Conservation (phyloP, 2,888 invertebrate species). For the Agriopis marginaria region DNA sequence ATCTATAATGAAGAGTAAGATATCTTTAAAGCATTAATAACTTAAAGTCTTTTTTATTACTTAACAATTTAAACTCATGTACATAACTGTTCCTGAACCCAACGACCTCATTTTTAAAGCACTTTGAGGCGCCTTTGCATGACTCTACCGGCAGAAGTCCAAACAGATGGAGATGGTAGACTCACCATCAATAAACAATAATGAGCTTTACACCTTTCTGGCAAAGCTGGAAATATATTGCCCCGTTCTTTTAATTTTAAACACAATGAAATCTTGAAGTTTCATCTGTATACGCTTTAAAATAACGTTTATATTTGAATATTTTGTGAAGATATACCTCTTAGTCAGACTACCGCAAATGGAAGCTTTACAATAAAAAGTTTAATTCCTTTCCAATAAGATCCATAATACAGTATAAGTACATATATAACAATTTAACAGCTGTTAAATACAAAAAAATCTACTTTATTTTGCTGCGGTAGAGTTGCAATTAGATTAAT, state of each 20-base stretch:
- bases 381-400: conserved; percentile 8
- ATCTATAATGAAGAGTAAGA: neutral
- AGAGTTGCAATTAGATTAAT: neutral
- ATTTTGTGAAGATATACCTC: neutral
- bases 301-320: conserved; percentile 16
- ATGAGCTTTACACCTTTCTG: neutral
- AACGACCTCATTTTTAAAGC: conserved; percentile 42
- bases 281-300: neutral
- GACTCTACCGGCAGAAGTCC: conserved; percentile 39
- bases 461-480: neutral
- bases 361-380: conserved; percentile 1
- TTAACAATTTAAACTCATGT: conserved; percentile 17
- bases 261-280: conserved; percentile 2
- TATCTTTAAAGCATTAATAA: neutral
- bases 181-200: conserved; percentile 7
- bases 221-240: conserved; percentile 8
- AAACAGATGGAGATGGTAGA: conserved; percentile 27
- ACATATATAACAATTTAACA: neutral
- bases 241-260: neutral
- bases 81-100: conserved; percentile 33
- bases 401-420: neutral
- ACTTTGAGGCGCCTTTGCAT: conserved; percentile 39
- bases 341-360: conserved; percentile 4
- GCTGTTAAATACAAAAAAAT: neutral
- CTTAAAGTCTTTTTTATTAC: conserved; percentile 17